These are phyloP conservation scores for Himalopsyche anomala DNA, from an alignment of 2,888 invertebrate genomes.

Conservation along the genomic window DNA sequence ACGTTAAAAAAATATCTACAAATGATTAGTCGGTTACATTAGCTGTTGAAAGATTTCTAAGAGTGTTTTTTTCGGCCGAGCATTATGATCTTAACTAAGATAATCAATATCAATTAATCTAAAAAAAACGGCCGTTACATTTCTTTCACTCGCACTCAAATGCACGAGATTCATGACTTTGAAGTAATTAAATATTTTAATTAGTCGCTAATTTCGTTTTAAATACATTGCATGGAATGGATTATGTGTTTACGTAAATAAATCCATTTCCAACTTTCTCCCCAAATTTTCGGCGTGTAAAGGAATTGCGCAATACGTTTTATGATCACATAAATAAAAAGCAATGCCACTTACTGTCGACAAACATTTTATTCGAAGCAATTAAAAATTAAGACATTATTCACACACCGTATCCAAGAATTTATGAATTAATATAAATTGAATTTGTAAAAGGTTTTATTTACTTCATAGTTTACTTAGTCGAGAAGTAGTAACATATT, in stretches of 20 bases:
- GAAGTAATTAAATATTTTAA: not conserved
- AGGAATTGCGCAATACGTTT: not conserved
- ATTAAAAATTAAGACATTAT: slow-evolving; percentile 8
- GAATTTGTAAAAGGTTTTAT: not conserved
- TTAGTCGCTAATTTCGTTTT: not conserved
- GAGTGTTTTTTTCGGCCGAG: not conserved
- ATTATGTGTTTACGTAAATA: slow-evolving; percentile 20
- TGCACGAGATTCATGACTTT: slow-evolving; percentile 2
- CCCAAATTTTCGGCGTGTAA: slow-evolving; percentile 3
- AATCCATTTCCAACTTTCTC: slow-evolving; percentile 6
- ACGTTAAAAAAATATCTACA: not conserved
- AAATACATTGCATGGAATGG: not conserved
- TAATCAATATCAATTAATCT: slow-evolving; percentile 17
- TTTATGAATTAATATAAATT: slow-evolving; percentile 7
- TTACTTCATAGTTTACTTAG: not conserved
- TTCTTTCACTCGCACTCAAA: not conserved
- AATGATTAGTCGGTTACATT: not conserved
- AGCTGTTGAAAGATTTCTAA: not conserved
- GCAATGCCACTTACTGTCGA: not conserved
- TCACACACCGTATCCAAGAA: not conserved
- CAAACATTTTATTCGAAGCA: not conserved
- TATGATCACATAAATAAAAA: not conserved
- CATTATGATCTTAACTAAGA: not conserved
- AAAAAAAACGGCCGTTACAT: not conserved
- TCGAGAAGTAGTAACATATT: not conserved